Evolutionary conservation across 1,140 invertebrate genomes (phyloP), one percentile per base, ranked within the genome.

Genomic region (Nasonia longicornis): DNA sequence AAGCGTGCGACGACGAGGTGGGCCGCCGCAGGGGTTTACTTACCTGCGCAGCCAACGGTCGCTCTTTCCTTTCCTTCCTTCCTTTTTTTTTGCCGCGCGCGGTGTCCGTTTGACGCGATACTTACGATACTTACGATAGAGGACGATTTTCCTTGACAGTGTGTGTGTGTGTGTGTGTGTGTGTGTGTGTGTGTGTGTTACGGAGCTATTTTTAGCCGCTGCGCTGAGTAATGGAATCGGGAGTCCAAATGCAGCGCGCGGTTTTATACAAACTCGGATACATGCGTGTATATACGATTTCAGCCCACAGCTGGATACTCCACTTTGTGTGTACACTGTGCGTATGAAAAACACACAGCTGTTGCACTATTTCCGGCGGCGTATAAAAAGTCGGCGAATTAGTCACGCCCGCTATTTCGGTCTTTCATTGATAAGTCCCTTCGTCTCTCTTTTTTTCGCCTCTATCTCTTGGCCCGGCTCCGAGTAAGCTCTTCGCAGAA

Each of bases 381-480:
- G 14, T 35, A 12, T 31, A 63, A 79, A 79, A 42, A 79, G 29
- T 78, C 45, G 20, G 3, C 11, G 77, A 63, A 52, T 71, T 64
- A 70, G 77, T 72, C 77, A 74, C 63, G 48, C 38, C 22, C 52
- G 71, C 71, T 72, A 80, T 80, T 80, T 20, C 31, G 58, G 45
- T 42, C 35, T 63, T 70, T 80, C 73, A 76, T 75, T 70, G 72
- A 80, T 80, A 76, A 75, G 58, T 67, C 1, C 31, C 6, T n/a
- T 3, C 42, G 12, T 45, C 8, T 7, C 35, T 1, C 14, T 42
- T 20, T 35, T 79, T 35, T 42, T 42, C 52, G 14, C 12, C 35
- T 42, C 26, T 67, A 81, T 77, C 77, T 22, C 22, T 81, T 81
- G 80, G 80, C 69, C 16, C 22, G 22, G 22, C 20, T 75, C 75